phyloP scores from a whole-genome alignment of 2,888 invertebrate genomes.

The Polymixis lichenea region DNA sequence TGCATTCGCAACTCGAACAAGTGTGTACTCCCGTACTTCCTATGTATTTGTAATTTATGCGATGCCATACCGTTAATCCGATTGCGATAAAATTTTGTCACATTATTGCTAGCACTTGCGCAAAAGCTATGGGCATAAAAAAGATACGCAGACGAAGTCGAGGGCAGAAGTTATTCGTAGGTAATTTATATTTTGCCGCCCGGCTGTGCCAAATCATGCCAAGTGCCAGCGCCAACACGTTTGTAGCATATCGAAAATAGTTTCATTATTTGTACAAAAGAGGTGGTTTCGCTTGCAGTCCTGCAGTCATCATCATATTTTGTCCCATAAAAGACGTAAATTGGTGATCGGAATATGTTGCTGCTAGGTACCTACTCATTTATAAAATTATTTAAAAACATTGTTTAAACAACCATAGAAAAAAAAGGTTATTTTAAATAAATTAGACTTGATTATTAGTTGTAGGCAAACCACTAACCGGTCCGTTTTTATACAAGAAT shows the following conservation, averaged over 20 bases:
- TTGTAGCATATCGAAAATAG: not conserved
- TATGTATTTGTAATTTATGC: too few relatives aligned
- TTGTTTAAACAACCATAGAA: not conserved
- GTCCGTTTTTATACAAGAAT: constrained; percentile 1
- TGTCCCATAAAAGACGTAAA: not conserved
- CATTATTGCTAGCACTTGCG: too few relatives aligned
- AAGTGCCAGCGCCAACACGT: not conserved
- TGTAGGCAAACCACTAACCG: not conserved
- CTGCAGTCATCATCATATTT: not conserved
- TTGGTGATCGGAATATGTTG: not conserved
- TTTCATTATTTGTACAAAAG: not conserved
- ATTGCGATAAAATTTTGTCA: too few relatives aligned
- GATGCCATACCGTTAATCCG: too few relatives aligned
- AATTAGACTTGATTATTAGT: not conserved
- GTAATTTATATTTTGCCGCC: not conserved
- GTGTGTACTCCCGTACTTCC: too few relatives aligned
- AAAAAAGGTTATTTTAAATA: not conserved
- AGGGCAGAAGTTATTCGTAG: too few relatives aligned
- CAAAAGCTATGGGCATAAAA: too few relatives aligned
- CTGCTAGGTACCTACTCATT: not conserved
- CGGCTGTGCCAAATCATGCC: not conserved
- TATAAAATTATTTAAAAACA: too few relatives aligned
- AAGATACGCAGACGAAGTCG: too few relatives aligned
- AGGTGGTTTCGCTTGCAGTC: not conserved
- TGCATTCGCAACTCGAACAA: too few relatives aligned